Evolutionary conservation across 2,113 vertebrate genomes (phyloP).

Genomic region (Phyllostomus discolor): DNA sequence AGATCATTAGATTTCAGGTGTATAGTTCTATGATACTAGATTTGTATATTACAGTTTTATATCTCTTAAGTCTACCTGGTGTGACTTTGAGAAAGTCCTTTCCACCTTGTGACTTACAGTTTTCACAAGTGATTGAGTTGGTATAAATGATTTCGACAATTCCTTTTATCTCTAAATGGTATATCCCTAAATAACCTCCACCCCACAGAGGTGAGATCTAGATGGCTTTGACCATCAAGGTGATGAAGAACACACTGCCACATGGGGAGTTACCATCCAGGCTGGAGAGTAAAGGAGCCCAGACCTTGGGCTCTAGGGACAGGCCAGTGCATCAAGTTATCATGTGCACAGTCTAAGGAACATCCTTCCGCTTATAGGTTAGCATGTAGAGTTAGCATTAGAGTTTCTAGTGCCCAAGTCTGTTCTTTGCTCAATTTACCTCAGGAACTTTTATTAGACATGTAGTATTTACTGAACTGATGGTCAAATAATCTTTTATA

Average conservation of each 20-base stretch:
- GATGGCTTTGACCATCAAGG: not conserved
- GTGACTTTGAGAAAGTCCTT: not conserved
- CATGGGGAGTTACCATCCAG: not conserved
- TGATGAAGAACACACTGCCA: accelerated
- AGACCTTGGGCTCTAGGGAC: not conserved
- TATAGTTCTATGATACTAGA: no score
- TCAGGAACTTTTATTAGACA: not conserved
- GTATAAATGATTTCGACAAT: not conserved
- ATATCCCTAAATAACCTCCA: not conserved
- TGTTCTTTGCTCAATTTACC: not conserved
- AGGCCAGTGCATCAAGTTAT: not conserved
- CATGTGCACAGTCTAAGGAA: accelerated
- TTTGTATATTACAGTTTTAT: not conserved
- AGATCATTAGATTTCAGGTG: no score
- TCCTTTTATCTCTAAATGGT: not conserved
- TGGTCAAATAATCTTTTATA: not conserved
- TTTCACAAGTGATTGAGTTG: not conserved
- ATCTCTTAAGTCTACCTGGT: not conserved
- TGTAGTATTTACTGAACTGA: not conserved
- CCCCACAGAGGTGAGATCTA: not conserved
- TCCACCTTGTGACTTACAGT: not conserved
- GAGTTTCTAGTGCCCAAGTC: not conserved
- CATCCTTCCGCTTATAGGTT: not conserved
- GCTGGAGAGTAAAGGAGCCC: no score
- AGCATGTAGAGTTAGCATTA: not conserved